Evolutionary conservation across 1,140 invertebrate species (phyloP).

Genomic region (Eriosoma lanigerum): DNA sequence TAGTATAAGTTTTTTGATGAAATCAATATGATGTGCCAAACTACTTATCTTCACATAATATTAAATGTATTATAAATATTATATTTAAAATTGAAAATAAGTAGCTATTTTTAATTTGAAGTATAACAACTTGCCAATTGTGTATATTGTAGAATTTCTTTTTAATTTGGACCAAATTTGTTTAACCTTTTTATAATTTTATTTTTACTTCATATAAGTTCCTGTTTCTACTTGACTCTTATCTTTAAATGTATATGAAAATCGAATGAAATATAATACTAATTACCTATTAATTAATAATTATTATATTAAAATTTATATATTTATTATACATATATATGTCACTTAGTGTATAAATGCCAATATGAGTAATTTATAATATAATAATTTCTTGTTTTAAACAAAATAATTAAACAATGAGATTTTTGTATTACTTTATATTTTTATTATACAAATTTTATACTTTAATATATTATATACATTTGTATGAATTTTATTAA

Average conservation of each 20-base stretch:
- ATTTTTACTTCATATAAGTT: constrained; percentile 24
- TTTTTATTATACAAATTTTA: constrained; percentile 39
- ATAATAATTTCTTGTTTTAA: neutral
- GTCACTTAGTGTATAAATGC: neutral
- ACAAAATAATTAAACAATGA: neutral
- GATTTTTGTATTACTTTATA: constrained; percentile 17
- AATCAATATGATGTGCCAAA: constrained; percentile 19
- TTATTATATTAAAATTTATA: constrained; percentile 6
- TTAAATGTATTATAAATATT: constrained; percentile 1
- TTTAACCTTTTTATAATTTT: neutral
- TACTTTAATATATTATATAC: constrained; percentile 58
- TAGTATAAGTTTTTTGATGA: constrained; percentile 2
- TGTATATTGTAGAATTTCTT: neutral
- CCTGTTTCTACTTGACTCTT: constrained; percentile 31
- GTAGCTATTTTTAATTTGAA: neutral
- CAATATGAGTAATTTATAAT: neutral
- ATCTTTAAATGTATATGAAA: constrained; percentile 26
- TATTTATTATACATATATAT: constrained; percentile 17
- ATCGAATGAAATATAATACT: constrained; percentile 23
- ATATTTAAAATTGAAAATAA: neutral
- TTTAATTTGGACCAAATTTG: constrained; percentile 1
- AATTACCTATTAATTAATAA: constrained; percentile 5
- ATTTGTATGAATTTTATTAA: neutral
- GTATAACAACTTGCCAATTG: constrained; percentile 32
- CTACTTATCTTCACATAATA: constrained; percentile 21